A percentile compares a stretch with the other conserved stretches of the same genome.
These are phyloP conservation scores for Halichoeres trimaculatus DNA, from an alignment of 2,113 vertebrate genomes.

Conservation along the genomic window DNA sequence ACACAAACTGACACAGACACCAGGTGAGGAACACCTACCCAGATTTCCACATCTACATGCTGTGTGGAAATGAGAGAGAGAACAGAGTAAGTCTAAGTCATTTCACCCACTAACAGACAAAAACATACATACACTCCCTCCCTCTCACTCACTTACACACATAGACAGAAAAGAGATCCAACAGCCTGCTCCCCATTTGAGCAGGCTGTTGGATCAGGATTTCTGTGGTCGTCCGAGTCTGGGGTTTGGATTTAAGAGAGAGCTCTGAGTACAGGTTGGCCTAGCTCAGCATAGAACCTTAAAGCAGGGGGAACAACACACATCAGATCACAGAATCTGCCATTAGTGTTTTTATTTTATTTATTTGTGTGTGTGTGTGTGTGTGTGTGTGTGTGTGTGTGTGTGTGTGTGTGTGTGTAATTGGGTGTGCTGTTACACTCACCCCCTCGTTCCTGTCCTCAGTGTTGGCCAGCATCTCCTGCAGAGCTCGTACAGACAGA, in stretches of 20 bases:
- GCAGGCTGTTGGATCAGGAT: conserved; percentile 28
- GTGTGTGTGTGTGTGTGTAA: conserved; percentile 22
- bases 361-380: too few relatives aligned
- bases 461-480: conserved; percentile 96
- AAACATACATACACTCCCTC: conserved; percentile 21
- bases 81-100: conserved; percentile 48
- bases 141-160: not conserved
- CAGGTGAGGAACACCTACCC: conserved; percentile 52
- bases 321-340: too few relatives aligned
- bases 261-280: not conserved
- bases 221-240: too few relatives aligned
- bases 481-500: conserved; percentile 92
- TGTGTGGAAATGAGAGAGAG: conserved; percentile 61
- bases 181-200: too few relatives aligned
- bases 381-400: too few relatives aligned
- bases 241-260: not conserved
- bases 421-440: conserved; percentile 77
- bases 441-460: conserved; percentile 92
- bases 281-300: not conserved
- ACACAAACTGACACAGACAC: conserved; percentile 26
- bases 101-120: conserved; percentile 35
- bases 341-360: too few relatives aligned
- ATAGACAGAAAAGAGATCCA: not conserved
- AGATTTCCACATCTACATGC: conserved; percentile 70
- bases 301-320: not conserved